phyloP scores from a whole-genome alignment of 2,113 vertebrate species.

The Zosterops hypoxanthus region DNA sequence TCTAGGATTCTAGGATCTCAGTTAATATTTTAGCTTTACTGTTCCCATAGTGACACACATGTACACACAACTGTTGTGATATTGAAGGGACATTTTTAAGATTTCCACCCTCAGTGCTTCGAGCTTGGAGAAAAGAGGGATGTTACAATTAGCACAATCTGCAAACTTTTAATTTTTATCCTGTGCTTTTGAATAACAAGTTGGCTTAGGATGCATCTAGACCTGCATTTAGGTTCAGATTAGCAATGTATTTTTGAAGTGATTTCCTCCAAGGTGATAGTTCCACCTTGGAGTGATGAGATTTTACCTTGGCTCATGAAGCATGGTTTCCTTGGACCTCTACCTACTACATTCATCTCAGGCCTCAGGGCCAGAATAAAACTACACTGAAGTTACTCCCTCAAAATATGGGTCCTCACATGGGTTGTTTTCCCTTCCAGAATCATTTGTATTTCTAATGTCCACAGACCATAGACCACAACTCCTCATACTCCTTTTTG shows the following conservation, averaged over 20 bases:
- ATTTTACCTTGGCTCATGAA: background rate
- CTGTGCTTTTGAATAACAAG: background rate
- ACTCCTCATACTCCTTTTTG: background rate
- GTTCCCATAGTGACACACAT: no score
- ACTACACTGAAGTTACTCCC: background rate
- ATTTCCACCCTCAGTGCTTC: background rate
- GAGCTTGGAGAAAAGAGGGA: background rate
- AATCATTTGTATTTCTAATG: background rate
- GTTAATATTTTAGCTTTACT: background rate
- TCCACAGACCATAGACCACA: background rate
- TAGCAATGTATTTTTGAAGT: background rate
- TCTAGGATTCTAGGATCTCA: background rate
- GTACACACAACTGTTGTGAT: rapidly evolving
- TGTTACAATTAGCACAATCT: background rate
- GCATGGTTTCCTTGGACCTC: background rate
- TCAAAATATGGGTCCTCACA: background rate
- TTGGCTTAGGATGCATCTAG: background rate
- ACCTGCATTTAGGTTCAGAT: background rate
- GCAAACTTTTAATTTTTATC: background rate
- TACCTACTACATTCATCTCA: background rate
- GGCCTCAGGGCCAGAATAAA: background rate
- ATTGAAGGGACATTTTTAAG: background rate
- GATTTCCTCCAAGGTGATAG: background rate
- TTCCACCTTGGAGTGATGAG: background rate
- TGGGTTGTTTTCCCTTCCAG: background rate